Evolutionary conservation across 2,797 vertebrate genomes (phyloP).

Genomic region (Chromobotia macracanthus): DNA sequence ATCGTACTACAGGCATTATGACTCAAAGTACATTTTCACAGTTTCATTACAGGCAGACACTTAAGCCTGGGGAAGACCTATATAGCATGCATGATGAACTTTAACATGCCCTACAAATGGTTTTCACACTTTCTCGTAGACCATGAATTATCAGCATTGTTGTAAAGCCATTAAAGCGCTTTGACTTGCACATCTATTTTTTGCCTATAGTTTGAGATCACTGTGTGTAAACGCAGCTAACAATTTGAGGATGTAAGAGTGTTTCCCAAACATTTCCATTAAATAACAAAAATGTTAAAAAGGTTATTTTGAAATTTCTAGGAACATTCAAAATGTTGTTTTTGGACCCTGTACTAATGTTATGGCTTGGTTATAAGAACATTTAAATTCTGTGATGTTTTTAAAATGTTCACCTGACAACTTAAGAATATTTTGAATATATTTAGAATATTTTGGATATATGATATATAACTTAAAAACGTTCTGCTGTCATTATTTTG

Average conservation of each 20-base stretch:
- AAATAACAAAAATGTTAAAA: no score
- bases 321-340: no score
- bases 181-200: background rate
- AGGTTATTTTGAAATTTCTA: no score
- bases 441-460: no score
- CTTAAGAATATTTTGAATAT: no score
- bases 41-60: background rate
- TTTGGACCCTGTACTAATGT: no score
- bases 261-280: no score
- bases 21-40: constrained; percentile 33
- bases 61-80: background rate
- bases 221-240: background rate
- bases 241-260: background rate
- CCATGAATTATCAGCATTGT: background rate
- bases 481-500: no score
- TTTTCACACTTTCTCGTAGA: background rate
- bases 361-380: no score
- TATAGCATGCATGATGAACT: background rate
- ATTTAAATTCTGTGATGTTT: no score
- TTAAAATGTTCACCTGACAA: no score
- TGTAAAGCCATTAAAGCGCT: background rate
- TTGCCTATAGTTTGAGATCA: background rate
- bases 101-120: background rate
- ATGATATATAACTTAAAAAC: no score
- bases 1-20: constrained; percentile 11